Evolutionary conservation across 2,113 vertebrate species (phyloP).

Genomic region (Cyprinodon tularosa): DNA sequence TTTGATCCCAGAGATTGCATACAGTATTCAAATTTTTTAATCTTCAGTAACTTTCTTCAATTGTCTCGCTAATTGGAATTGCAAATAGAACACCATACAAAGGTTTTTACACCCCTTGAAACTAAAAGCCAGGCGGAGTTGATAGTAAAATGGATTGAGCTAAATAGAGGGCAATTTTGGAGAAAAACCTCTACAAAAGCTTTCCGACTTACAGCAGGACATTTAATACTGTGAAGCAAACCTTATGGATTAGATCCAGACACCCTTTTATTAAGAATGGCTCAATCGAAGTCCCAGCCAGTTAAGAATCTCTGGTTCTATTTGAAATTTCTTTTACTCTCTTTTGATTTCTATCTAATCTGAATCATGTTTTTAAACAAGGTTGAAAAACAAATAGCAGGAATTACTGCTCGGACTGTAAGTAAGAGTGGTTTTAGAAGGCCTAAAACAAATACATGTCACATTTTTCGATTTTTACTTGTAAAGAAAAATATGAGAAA

Average conservation of each 20-base stretch:
- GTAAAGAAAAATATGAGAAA: too few species aligned
- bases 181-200: too few species aligned
- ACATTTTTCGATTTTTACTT: background rate
- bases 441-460: background rate
- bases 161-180: too few species aligned
- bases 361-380: background rate
- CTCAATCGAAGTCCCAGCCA: background rate
- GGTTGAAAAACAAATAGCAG: background rate
- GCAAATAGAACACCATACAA: conserved; percentile 8
- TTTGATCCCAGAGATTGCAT: conserved; percentile 79
- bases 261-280: background rate
- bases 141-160: too few species aligned
- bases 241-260: background rate
- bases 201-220: background rate
- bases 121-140: background rate
- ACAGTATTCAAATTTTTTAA: conserved; percentile 73
- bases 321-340: background rate
- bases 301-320: background rate
- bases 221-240: background rate
- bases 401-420: background rate
- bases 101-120: background rate
- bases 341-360: background rate
- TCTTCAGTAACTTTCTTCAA: conserved; percentile 76
- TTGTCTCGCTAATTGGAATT: conserved; percentile 73
- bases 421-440: background rate